Base-by-base conservation (phyloP, 2,113 vertebrate species). In the Lepidothrix coronata region DNA sequence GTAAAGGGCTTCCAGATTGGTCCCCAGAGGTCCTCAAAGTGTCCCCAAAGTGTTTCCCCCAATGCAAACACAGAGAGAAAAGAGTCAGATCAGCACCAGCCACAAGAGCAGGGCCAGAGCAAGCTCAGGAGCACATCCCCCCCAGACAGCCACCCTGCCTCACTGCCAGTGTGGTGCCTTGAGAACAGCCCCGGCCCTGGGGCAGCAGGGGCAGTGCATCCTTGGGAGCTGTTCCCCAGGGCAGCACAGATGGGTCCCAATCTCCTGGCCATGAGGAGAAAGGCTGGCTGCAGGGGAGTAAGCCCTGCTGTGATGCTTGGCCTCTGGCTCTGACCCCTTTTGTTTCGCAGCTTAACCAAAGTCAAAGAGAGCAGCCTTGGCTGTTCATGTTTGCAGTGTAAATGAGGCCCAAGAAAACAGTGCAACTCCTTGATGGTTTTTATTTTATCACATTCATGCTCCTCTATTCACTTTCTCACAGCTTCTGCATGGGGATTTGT, bases 181-280 rank as follows among this genome's bases (percentile, higher is more conserved):
- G 58, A 76, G 72, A 44, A 2, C 33, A 67, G 37, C 4, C 5
- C 31, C 12, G 17, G 21, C 15, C 23, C 35, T 6, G 3, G 11
- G 37, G 52, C 14, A 78, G 16, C 51, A 62, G 55, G 55, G 30
- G 7, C 30, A 31, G 7, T 1, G 1, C 2, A 21, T 30, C 73
- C 8, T 2, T 31, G 43, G 58, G 37, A 25, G 13, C 19, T 75
- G 52, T 54, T 14, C 43, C 19, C 23, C 24, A 41, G 31, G 20
- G 25, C 52, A 43, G 30, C 1, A 2, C 1, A 6, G 62, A 51
- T 1, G 2, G 48, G 13, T 71, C 48, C 43, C 57, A 46, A 0
- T 78, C 48, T 74, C 43, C 37, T 52, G 55, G 17, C 44, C 1
- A 2, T 5, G 8, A 8, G 24, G 2, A 48, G 22, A 43, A 58